phyloP scores from a whole-genome alignment of 2,888 invertebrate species.

The Tryphoninae sp. region DNA sequence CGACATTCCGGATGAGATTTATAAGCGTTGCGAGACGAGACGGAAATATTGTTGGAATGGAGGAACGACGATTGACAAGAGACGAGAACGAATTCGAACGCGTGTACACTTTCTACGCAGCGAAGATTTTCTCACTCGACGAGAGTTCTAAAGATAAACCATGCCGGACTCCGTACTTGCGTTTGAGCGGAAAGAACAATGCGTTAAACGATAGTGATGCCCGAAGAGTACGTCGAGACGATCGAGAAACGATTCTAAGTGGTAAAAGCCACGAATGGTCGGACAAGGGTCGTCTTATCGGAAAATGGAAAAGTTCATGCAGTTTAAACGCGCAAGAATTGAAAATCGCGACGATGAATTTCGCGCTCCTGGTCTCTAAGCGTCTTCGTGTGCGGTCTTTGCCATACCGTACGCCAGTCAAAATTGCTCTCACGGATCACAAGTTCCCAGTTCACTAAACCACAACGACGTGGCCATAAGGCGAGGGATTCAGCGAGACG shows the following conservation, averaged over 20 bases:
- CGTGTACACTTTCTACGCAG: slow-evolving; percentile 5
- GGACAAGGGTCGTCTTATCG: neutral
- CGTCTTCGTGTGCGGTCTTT: slow-evolving; percentile 75
- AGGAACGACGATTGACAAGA: slow-evolving; percentile 36
- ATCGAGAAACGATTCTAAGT: slow-evolving; percentile 1
- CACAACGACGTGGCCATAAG: slow-evolving; percentile 40
- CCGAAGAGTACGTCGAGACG: neutral
- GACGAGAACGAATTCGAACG: slow-evolving; percentile 3
- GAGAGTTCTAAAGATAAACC: slow-evolving; percentile 18
- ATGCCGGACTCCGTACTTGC: neutral
- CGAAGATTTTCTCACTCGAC: neutral
- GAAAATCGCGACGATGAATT: slow-evolving; percentile 17
- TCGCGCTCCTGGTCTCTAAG: slow-evolving; percentile 60
- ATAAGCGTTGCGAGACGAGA: neutral
- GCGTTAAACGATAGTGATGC: neutral
- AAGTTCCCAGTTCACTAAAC: slow-evolving; percentile 63
- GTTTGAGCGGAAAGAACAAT: neutral
- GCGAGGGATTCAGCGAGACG: slow-evolving; percentile 41
- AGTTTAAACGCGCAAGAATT: neutral
- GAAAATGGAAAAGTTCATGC: neutral
- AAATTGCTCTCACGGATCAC: slow-evolving; percentile 71
- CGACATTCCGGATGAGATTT: slow-evolving; percentile 34
- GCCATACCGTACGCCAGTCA: slow-evolving; percentile 71
- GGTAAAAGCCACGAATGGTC: neutral
- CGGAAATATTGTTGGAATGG: slow-evolving; percentile 2